These are phyloP conservation scores for Platorchestia sp. DNA, from an alignment of 1,140 invertebrate species.

Conservation along the genomic window DNA sequence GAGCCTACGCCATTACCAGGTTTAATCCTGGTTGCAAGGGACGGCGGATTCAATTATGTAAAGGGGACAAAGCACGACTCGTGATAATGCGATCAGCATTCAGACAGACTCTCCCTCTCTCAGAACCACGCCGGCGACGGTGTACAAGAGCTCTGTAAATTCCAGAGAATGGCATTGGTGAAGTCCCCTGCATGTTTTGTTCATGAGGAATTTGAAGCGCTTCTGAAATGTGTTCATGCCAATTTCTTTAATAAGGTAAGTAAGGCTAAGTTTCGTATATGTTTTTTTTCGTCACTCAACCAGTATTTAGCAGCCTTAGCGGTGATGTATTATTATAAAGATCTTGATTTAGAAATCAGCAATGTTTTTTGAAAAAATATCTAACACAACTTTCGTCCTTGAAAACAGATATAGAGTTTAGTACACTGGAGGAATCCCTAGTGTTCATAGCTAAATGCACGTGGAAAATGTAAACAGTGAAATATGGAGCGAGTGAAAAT, in stretches of 20 bases:
- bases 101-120: slow-evolving; percentile 8
- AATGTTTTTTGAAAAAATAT: no score
- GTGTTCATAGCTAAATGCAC: no score
- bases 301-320: no score
- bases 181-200: background rate
- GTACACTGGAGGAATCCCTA: no score
- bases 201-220: background rate
- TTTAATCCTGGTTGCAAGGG: slow-evolving; percentile 55
- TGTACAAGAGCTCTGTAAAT: slow-evolving; percentile 35
- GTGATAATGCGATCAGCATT: slow-evolving; percentile 53
- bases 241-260: background rate
- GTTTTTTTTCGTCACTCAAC: background rate
- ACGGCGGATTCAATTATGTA: slow-evolving; percentile 50
- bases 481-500: no score
- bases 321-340: no score
- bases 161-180: background rate
- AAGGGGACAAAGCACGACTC: slow-evolving; percentile 50
- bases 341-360: no score
- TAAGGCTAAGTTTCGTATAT: background rate
- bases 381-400: no score
- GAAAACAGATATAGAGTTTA: no score
- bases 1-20: slow-evolving; percentile 43
- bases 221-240: background rate
- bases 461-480: no score
- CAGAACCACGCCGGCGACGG: background rate